Evolutionary conservation across 53 echinoderm and acorn worm genomes (phyloP).

Genomic region (Patiria pectinifera): DNA sequence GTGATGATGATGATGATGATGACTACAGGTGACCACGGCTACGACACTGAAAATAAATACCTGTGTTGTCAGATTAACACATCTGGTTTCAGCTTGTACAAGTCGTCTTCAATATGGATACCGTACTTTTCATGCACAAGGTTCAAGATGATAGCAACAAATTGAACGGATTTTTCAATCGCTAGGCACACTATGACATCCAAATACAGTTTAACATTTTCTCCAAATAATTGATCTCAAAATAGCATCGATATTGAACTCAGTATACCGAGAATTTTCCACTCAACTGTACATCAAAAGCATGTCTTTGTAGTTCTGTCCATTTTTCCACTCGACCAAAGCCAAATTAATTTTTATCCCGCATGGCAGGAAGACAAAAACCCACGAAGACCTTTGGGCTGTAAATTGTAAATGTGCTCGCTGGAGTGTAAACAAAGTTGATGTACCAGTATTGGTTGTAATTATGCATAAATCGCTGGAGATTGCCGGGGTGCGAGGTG

Average conservation of each 20-base stretch:
- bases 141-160: no score
- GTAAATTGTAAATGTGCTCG: background rate
- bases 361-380: background rate
- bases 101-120: no score
- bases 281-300: background rate
- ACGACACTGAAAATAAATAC: no score
- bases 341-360: background rate
- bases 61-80: no score
- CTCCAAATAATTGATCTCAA: background rate
- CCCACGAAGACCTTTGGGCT: background rate
- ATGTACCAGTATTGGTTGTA: background rate
- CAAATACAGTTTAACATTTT: background rate
- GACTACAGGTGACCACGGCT: no score
- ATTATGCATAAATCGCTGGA: slow-evolving; percentile 31
- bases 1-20: no score
- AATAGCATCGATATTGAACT: background rate
- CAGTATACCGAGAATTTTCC: background rate
- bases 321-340: background rate
- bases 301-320: background rate
- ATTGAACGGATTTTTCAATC: no score
- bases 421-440: slow-evolving; percentile 8
- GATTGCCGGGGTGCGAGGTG: background rate
- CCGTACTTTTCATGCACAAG: no score
- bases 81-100: no score
- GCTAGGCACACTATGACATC: no score